These are phyloP conservation scores for Ochotona curzoniae DNA, from an alignment of 2,113 vertebrate species.

Conservation along the genomic window DNA sequence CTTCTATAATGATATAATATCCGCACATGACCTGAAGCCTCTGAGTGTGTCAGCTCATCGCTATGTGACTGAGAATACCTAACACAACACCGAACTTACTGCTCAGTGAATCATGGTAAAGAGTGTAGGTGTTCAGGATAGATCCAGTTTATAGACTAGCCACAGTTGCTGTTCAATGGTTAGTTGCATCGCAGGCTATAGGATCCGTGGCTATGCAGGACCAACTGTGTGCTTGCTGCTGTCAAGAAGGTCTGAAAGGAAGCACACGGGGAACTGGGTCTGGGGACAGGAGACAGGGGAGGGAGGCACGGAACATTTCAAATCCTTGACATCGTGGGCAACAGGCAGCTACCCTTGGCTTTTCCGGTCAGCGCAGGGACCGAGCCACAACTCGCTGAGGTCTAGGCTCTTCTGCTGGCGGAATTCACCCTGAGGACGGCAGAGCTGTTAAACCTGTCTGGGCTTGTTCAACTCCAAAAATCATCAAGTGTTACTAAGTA, in stretches of 20 bases:
- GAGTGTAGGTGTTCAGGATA: too few species aligned
- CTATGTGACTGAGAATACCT: too few species aligned
- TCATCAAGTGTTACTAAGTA: not conserved
- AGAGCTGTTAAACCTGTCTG: not conserved
- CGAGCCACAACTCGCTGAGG: not conserved
- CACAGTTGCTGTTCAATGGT: too few species aligned
- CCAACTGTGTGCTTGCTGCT: not conserved
- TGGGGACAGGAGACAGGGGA: too few species aligned
- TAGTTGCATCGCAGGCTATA: too few species aligned
- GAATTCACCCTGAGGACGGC: not conserved
- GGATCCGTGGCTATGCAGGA: too few species aligned
- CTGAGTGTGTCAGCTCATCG: too few species aligned
- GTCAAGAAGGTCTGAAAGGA: not conserved
- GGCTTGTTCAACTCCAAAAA: not conserved
- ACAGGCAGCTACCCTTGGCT: not conserved
- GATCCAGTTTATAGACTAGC: too few species aligned
- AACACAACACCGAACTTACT: too few species aligned
- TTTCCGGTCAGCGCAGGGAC: not conserved
- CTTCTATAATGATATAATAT: too few species aligned
- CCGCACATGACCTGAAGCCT: too few species aligned
- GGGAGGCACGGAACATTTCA: not conserved
- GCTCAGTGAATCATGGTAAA: too few species aligned
- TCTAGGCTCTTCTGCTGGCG: not conserved
- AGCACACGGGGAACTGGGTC: fast-evolving
- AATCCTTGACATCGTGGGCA: not conserved